These are phyloP conservation scores for Drosophila macrospina DNA, from an alignment of 2,888 invertebrate species.

Conservation along the genomic window DNA sequence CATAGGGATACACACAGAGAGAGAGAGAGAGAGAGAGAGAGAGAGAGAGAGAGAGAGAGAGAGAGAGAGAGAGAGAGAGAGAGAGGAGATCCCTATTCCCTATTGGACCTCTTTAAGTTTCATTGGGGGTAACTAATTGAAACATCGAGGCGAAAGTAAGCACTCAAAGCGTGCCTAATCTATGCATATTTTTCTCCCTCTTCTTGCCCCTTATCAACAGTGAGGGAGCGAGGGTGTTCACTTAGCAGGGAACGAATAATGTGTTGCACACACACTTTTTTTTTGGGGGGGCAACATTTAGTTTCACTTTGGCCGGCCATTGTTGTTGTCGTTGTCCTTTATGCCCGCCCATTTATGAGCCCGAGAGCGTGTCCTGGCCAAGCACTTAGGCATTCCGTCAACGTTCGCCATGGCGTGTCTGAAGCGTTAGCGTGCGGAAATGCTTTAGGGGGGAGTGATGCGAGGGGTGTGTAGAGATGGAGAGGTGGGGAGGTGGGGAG, in stretches of 20 bases:
- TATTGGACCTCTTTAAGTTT: constrained; percentile 31
- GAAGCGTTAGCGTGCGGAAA: constrained; percentile 66
- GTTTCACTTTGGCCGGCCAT: constrained; percentile 63
- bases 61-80: too few relatives aligned
- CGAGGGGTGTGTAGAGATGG: constrained; percentile 4
- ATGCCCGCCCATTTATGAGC: constrained; percentile 49
- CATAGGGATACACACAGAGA: not conserved
- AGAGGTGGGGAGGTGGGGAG: too few relatives aligned
- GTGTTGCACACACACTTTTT: constrained; percentile 51
- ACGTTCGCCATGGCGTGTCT: constrained; percentile 58
- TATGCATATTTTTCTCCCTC: constrained; percentile 64
- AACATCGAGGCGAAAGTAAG: constrained; percentile 60
- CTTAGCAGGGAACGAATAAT: constrained; percentile 35
- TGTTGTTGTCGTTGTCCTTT: constrained; percentile 60
- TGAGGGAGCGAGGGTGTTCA: constrained; percentile 44
- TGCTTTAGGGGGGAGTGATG: constrained; percentile 1
- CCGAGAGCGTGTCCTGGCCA: constrained; percentile 20
- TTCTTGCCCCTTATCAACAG: constrained; percentile 60
- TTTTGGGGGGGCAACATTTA: constrained; percentile 70
- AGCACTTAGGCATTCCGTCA: constrained; percentile 77
- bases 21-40: too few relatives aligned
- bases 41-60: too few relatives aligned
- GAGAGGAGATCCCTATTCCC: too few relatives aligned
- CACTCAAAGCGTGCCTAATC: constrained; percentile 78
- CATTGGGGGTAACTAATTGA: constrained; percentile 59